These are phyloP conservation scores for Cordylochernes scorpioides DNA, from an alignment of 2,888 invertebrate genomes.

Conservation along the genomic window DNA sequence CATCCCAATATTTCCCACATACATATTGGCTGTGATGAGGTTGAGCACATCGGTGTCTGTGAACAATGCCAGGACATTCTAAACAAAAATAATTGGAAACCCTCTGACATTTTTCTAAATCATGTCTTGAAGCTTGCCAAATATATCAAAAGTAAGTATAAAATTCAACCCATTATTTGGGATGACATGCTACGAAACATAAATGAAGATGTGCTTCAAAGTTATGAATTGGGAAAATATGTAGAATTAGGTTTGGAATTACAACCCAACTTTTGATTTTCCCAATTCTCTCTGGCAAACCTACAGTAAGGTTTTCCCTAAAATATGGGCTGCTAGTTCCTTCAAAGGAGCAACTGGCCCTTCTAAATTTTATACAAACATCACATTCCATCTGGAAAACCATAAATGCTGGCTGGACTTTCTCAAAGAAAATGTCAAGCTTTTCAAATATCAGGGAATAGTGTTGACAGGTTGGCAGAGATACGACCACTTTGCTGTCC, in stretches of 20 bases:
- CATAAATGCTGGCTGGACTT: conserved; percentile 40
- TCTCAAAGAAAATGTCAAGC: conserved; percentile 26
- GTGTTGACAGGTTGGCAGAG: conserved; percentile 45
- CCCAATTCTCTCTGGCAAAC: conserved; percentile 18
- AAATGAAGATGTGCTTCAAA: conserved; percentile 25
- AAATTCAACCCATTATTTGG: conserved; percentile 40
- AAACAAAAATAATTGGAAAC: conserved; percentile 21
- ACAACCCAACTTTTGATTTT: conserved; percentile 23
- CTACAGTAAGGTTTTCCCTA: conserved; percentile 37
- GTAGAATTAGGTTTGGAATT: conserved; percentile 46
- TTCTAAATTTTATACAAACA: conserved; percentile 37
- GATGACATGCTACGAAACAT: conserved; percentile 47
- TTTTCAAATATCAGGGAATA: conserved; percentile 30
- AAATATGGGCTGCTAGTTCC: conserved; percentile 52
- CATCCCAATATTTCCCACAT: conserved; percentile 37
- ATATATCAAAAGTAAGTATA: conserved; percentile 22
- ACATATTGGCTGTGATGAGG: conserved; percentile 61
- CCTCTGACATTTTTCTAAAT: conserved; percentile 33
- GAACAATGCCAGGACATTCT: conserved; percentile 19
- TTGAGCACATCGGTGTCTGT: conserved; percentile 31
- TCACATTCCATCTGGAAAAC: conserved; percentile 38
- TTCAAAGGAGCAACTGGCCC: conserved; percentile 64
- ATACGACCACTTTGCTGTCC: conserved; percentile 40
- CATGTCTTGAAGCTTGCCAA: conserved; percentile 32
- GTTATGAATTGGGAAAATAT: conserved; percentile 25